phyloP scores from a whole-genome alignment of 2,888 invertebrate species.

The Bombylius major region DNA sequence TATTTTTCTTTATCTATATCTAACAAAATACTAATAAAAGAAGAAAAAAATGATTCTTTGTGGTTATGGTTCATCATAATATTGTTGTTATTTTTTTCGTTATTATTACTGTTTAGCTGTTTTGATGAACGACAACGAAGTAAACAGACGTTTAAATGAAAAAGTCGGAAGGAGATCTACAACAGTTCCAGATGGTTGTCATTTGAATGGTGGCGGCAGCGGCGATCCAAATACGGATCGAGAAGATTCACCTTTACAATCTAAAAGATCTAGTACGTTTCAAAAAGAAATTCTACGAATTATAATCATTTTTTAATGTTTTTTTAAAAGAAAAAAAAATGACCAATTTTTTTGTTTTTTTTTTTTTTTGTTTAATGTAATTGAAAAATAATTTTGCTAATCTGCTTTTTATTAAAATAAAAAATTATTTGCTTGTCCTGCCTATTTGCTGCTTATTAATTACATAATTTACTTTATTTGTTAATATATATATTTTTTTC shows the following conservation, averaged over 20 bases:
- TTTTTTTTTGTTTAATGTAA: no score
- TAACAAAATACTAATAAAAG: not conserved
- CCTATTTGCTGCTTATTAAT: not conserved
- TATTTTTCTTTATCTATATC: not conserved
- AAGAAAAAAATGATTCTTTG: not conserved
- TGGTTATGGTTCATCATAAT: slow-evolving; percentile 3
- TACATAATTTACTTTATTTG: not conserved
- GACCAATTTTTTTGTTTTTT: no score
- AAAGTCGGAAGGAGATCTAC: slow-evolving; percentile 32
- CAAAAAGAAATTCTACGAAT: not conserved
- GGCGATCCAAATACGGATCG: slow-evolving; percentile 41
- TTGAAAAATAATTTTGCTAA: no score
- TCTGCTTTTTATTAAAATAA: no score
- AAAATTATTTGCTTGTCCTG: not conserved
- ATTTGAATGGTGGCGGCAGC: slow-evolving; percentile 43
- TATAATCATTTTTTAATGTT: no score
- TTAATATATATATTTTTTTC: not conserved
- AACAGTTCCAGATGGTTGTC: slow-evolving; percentile 21
- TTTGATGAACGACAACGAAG: slow-evolving; percentile 38
- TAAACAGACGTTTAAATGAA: slow-evolving; percentile 11
- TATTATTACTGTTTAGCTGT: slow-evolving; percentile 12
- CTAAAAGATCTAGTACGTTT: slow-evolving; percentile 74
- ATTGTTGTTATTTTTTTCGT: not conserved
- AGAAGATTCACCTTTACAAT: slow-evolving; percentile 74
- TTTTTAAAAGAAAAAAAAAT: no score